Percentiles rank a stretch among this genome's conserved stretches.
Conservation (phyloP, 2,113 vertebrate species). For the Butastur rufipennis region DNA sequence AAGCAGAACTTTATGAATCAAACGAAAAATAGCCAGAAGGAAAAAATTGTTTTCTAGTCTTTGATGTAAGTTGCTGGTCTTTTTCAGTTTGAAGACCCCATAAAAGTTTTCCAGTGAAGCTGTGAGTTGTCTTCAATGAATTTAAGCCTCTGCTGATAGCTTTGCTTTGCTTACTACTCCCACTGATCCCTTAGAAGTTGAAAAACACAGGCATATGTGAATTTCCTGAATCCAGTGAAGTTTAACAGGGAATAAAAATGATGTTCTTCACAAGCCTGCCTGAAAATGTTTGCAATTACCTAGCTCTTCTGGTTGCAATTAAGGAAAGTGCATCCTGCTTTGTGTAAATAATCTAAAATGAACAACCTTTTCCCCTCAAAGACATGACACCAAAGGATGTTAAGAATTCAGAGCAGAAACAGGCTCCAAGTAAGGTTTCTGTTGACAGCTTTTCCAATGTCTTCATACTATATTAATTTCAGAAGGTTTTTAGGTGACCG, state of each 20-base stretch:
- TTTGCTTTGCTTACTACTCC: not conserved
- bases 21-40: not conserved
- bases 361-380: not conserved
- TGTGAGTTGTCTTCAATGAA: not conserved
- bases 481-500: not conserved
- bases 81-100: slow-evolving; percentile 17
- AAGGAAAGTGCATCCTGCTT: not conserved
- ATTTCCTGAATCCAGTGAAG: not conserved
- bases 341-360: not conserved
- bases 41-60: not conserved
- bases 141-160: not conserved
- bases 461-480: not conserved
- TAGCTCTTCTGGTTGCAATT: not conserved
- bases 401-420: not conserved
- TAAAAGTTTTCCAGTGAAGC: not conserved
- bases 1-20: not conserved
- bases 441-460: not conserved
- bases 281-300: not conserved
- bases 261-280: not conserved
- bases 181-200: not conserved
- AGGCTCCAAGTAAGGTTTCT: not conserved
- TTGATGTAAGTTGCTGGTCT: not conserved
- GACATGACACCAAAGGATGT: not conserved
- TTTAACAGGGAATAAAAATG: not conserved
- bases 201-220: not conserved